Evolutionary conservation across 2,888 invertebrate species (phyloP), one percentile per base, ranked within the genome.

Genomic region (Lasioglossum leucozonium): DNA sequence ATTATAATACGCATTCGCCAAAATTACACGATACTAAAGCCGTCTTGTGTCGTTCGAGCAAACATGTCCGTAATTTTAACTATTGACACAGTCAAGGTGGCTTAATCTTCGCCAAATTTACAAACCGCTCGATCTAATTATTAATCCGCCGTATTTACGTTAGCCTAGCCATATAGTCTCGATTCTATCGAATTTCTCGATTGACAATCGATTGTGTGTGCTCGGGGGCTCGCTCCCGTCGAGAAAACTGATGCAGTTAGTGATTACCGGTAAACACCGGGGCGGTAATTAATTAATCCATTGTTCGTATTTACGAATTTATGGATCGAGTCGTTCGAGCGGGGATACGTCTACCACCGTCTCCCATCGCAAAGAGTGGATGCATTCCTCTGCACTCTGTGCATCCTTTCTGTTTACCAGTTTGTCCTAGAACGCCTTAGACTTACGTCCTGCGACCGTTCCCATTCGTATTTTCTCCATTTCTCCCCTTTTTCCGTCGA

Each of bases 231-330:
- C 58, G 30, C 2, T n/a, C 72, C 22, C 40, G 72, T 40, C 72
- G 77, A 79, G 77, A 72, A 77, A 79, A 67, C 65, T 69, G 58
- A 69, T 37, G 22, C 79, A n/a, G 30, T n/a, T 37, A 26, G 81
- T 82, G 89, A 89, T 89, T 84, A 85, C 79, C 74, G 74, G 74
- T 47, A 84, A 86, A 85, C 69, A 76, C 74, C 82, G 73, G 79
- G 37, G 88, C 62, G 62, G 34, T 92, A 93, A 93, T 94, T 92
- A 93, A 94, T 91, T 92, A 92, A 93, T 92, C 37, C 18, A 37
- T 67, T 90, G 90, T 90, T 91, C 90, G 87, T 90, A 37, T 22
- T 67, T 22, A 22, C 87, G 86, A 90, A 87, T 90, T 82, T 85
- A 65, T 79, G 81, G 81, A 91, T 90, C 87, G 88, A 91, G 87